Evolutionary conservation across 2,113 vertebrate species (phyloP).

Genomic region (Falcunculus frontatus): DNA sequence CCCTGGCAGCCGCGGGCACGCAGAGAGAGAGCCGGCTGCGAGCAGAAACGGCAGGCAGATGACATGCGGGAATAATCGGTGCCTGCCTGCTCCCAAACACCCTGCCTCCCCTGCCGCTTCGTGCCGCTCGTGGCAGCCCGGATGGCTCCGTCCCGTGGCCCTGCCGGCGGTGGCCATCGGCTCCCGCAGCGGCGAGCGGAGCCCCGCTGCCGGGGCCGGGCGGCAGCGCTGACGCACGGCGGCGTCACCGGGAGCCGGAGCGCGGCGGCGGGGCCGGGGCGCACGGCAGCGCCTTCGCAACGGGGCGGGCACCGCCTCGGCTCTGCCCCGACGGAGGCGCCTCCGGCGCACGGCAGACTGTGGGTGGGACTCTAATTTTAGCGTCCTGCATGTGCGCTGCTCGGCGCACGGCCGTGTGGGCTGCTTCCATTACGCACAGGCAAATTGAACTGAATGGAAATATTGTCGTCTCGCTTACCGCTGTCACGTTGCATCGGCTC

Average conservation of each 20-base stretch:
- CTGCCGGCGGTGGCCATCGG: no score
- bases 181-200: neutral
- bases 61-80: rapidly evolving
- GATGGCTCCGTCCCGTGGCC: rapidly evolving
- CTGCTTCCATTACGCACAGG: slow-evolving; percentile 56
- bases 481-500: neutral
- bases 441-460: slow-evolving; percentile 43
- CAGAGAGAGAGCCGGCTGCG: rapidly evolving
- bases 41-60: rapidly evolving
- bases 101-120: neutral
- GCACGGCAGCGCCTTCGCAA: neutral
- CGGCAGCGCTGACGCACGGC: neutral
- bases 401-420: neutral
- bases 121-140: rapidly evolving
- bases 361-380: slow-evolving; percentile 30
- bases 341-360: neutral
- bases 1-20: neutral
- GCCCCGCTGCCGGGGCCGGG: neutral
- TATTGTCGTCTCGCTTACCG: neutral
- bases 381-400: neutral
- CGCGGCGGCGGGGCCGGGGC: neutral
- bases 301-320: neutral
- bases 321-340: neutral
- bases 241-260: neutral
- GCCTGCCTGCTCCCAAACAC: neutral